phyloP scores from a whole-genome alignment of 2,797 vertebrate genomes.

The Syngnathus rostellatus region DNA sequence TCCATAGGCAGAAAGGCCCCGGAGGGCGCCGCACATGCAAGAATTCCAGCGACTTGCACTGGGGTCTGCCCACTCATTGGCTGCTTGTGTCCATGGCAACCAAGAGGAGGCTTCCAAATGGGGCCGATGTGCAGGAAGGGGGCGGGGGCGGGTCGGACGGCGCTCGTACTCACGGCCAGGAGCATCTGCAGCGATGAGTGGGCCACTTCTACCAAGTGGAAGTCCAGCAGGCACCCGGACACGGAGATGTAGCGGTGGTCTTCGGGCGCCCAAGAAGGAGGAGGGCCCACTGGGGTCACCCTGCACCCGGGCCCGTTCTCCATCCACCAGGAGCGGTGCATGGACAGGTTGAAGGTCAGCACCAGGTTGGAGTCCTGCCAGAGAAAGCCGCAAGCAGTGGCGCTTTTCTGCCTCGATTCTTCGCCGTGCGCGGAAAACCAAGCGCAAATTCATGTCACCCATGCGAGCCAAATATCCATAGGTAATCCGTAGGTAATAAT shows the following conservation, averaged over 20 bases:
- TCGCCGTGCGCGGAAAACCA: neutral
- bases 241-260: conserved; percentile 98
- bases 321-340: conserved; percentile 99
- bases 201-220: conserved; percentile 97
- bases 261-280: conserved; percentile 93
- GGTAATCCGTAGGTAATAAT: no score
- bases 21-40: conserved; percentile 19
- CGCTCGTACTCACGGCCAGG: conserved; percentile 85
- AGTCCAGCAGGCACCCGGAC: conserved; percentile 92
- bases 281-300: conserved; percentile 88
- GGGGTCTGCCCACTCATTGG: conserved; percentile 36
- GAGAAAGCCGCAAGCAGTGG: no score
- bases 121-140: conserved; percentile 40
- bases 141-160: conserved; percentile 9
- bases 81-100: conserved; percentile 52
- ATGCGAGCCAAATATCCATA: no score
- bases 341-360: conserved; percentile 98
- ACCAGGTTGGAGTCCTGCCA: conserved; percentile 92
- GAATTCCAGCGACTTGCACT: conserved; percentile 39
- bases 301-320: conserved; percentile 97
- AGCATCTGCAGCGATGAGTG: conserved; percentile 97
- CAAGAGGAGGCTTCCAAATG: conserved; percentile 36
- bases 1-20: conserved; percentile 1
- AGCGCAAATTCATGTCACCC: no score
- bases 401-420: no score